Evolutionary conservation across 2,797 vertebrate species (phyloP).

Genomic region (Philypnodon macrostomus): DNA sequence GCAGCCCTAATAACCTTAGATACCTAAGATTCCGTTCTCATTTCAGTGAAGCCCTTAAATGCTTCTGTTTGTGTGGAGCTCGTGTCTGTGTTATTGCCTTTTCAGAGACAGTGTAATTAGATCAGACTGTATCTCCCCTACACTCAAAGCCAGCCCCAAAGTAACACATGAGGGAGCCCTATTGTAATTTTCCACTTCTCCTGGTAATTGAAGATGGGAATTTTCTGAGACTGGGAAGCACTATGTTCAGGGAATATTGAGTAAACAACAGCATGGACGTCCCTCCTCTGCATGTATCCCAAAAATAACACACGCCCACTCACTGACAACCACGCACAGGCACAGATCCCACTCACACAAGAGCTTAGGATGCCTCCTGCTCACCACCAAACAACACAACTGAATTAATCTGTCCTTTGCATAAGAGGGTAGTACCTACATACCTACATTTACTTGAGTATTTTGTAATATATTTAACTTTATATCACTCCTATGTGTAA

Average conservation of each 20-base stretch:
- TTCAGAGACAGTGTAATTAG: constrained; percentile 70
- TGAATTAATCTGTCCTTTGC: too few relatives aligned
- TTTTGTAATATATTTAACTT: too few relatives aligned
- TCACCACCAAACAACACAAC: constrained; percentile 43
- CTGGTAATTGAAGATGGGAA: constrained; percentile 66
- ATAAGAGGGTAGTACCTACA: too few relatives aligned
- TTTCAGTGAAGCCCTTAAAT: constrained; percentile 24
- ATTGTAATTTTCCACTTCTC: constrained; percentile 71
- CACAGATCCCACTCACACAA: constrained; percentile 32
- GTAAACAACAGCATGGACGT: constrained; percentile 56
- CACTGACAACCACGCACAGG: constrained; percentile 31
- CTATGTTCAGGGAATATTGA: constrained; percentile 48
- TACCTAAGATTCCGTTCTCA: too few relatives aligned
- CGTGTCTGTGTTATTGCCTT: constrained; percentile 56
- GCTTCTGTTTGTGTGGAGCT: constrained; percentile 16
- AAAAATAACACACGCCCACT: constrained; percentile 58
- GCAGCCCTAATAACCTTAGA: too few relatives aligned
- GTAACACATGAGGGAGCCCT: constrained; percentile 68
- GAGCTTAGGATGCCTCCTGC: constrained; percentile 28
- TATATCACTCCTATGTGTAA: too few relatives aligned
- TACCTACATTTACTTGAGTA: too few relatives aligned
- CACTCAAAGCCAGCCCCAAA: constrained; percentile 58
- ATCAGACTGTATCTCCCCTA: constrained; percentile 66
- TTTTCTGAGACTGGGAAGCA: constrained; percentile 59
- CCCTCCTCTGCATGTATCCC: constrained; percentile 48